Evolutionary conservation across 2,797 vertebrate genomes (phyloP).

Genomic region (Ambastaia sidthimunki): DNA sequence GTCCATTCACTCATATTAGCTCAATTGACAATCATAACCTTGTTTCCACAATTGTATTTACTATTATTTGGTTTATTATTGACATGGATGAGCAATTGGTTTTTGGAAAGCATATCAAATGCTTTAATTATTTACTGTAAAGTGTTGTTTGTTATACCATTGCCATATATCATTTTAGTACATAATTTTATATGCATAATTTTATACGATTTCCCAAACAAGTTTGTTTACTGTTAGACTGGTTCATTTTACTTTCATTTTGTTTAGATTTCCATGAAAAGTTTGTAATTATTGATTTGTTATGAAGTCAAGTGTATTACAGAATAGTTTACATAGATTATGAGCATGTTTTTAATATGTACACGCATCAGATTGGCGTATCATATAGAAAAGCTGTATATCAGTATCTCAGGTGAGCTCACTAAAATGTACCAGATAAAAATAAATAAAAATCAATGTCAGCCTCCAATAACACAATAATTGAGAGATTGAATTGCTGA

Average conservation of each 20-base stretch:
- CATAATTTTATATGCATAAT: not conserved
- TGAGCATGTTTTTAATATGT: constrained; percentile 2
- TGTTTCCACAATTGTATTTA: constrained; percentile 13
- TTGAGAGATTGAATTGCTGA: constrained; percentile 40
- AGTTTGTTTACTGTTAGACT: not conserved
- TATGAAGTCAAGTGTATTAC: not conserved
- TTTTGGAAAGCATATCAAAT: not conserved
- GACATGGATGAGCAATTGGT: constrained; percentile 1
- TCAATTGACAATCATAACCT: constrained; percentile 24
- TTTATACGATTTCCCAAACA: not conserved
- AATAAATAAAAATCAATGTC: constrained; percentile 24
- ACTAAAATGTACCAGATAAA: not conserved
- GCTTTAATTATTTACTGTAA: constrained; percentile 4
- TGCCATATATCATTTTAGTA: not conserved
- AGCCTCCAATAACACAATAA: constrained; percentile 1
- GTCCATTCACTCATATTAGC: constrained; percentile 12
- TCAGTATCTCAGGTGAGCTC: constrained; percentile 19
- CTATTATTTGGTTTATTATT: constrained; percentile 5
- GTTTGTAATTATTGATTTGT: not conserved
- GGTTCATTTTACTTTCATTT: not conserved
- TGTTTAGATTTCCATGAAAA: not conserved
- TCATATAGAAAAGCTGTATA: not conserved
- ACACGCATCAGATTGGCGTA: not conserved
- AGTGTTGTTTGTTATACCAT: not conserved
- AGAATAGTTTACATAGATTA: not conserved